A percentile compares a stretch with the other conserved stretches of the same genome.
phyloP scores from a whole-genome alignment of 2,797 vertebrate genomes.

The Thamnophis elegans region DNA sequence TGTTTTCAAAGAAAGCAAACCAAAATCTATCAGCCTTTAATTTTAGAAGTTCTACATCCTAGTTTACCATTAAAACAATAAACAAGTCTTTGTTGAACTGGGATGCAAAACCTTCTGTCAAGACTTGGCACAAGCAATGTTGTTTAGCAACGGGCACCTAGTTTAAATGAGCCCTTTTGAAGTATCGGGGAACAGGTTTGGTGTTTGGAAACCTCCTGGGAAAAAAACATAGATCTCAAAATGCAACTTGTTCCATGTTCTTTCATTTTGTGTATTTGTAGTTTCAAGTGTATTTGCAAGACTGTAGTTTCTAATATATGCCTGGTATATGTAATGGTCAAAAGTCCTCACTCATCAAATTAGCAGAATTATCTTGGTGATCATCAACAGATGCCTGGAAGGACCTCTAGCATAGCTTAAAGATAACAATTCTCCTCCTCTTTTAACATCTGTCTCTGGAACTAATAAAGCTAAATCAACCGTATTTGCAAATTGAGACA shows the following conservation, averaged over 20 bases:
- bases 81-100: neutral
- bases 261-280: neutral
- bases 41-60: neutral
- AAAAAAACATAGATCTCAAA: neutral
- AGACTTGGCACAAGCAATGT: neutral
- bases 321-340: neutral
- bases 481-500: neutral
- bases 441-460: neutral
- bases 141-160: neutral
- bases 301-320: neutral
- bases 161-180: neutral
- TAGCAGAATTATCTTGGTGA: neutral
- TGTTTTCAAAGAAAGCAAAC: neutral
- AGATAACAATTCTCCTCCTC: neutral
- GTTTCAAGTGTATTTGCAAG: too few species aligned
- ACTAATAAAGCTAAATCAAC: neutral
- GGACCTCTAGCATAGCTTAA: too few species aligned
- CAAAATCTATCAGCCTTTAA: neutral
- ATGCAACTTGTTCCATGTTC: neutral
- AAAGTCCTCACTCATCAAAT: neutral
- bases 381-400: neutral
- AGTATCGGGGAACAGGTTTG: neutral
- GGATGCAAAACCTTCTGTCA: neutral
- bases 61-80: neutral
- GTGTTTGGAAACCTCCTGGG: neutral